These are phyloP conservation scores for Xiphophorus maculatus DNA, from an alignment of 2,113 vertebrate genomes.

Conservation along the genomic window DNA sequence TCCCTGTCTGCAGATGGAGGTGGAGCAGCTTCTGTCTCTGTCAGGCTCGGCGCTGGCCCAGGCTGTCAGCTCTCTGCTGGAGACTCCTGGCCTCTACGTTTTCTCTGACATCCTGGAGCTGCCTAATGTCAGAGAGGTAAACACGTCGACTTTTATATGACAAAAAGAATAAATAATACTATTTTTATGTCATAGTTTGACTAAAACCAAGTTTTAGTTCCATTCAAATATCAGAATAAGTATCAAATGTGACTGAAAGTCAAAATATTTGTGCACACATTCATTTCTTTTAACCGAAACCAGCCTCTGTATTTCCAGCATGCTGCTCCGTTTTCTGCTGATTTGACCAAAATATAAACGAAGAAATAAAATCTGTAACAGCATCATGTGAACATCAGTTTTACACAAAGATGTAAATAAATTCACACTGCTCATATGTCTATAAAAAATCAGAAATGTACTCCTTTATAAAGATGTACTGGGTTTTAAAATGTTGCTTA, in stretches of 20 bases:
- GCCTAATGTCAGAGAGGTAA: constrained; percentile 84
- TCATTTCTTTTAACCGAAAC: neutral
- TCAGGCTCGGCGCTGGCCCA: constrained; percentile 81
- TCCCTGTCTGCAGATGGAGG: constrained; percentile 79
- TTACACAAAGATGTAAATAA: too few relatives aligned
- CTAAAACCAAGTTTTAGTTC: neutral
- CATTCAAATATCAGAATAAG: neutral
- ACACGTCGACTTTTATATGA: neutral
- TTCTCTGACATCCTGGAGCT: constrained; percentile 84
- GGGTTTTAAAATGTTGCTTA: too few relatives aligned
- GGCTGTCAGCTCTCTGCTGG: constrained; percentile 81
- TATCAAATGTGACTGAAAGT: neutral
- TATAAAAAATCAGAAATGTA: too few relatives aligned
- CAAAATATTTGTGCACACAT: neutral
- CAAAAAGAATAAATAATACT: neutral
- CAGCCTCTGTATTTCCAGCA: neutral
- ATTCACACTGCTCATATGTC: too few relatives aligned
- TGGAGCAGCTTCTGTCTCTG: constrained; percentile 83
- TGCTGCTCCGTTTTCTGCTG: neutral
- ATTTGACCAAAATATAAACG: neutral
- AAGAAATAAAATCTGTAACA: neutral
- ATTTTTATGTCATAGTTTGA: neutral
- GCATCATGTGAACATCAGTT: too few relatives aligned
- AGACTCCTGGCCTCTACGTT: constrained; percentile 84
- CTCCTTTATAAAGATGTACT: too few relatives aligned